phyloP scores from a whole-genome alignment of 1,140 invertebrate species.

The Oreohelix idahoensis region DNA sequence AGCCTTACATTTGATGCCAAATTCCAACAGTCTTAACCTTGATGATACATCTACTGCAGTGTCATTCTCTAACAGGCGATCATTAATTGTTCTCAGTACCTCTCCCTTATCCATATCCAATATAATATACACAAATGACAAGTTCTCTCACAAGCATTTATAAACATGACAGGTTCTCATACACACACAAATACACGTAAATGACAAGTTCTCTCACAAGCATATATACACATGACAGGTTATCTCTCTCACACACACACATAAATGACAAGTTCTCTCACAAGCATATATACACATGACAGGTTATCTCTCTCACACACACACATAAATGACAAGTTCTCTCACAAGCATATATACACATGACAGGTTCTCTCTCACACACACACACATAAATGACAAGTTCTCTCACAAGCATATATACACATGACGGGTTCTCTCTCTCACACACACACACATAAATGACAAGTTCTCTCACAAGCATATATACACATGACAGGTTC shows the following conservation, averaged over 20 bases:
- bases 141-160: background rate
- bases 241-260: background rate
- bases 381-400: background rate
- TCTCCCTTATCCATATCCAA: too few species aligned
- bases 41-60: too few species aligned
- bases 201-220: background rate
- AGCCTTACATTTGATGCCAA: too few species aligned
- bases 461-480: too few species aligned
- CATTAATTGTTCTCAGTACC: too few species aligned
- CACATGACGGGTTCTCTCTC: too few species aligned
- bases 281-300: background rate
- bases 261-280: background rate
- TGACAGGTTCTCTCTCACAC: background rate
- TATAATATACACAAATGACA: background rate
- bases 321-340: background rate
- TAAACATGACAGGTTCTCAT: background rate
- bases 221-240: background rate
- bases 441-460: too few species aligned
- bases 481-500: too few species aligned
- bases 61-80: too few species aligned
- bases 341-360: background rate
- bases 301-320: background rate
- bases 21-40: too few species aligned
- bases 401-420: too few species aligned
- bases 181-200: background rate